These are phyloP conservation scores for Phylloscopus whistleri DNA, from an alignment of 2,113 vertebrate genomes.

Conservation along the genomic window DNA sequence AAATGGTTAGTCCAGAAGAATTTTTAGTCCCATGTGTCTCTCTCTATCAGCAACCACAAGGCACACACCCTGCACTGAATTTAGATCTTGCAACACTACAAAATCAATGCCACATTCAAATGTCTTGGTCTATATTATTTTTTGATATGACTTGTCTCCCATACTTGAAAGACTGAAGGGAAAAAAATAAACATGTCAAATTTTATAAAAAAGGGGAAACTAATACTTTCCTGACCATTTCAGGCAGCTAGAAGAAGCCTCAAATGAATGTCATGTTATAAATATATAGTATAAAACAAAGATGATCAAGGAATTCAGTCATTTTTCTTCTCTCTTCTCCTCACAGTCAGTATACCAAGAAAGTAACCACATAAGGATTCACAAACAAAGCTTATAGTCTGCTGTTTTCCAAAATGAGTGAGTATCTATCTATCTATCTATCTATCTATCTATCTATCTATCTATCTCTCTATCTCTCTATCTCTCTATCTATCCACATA, in stretches of 20 bases:
- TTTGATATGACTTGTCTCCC: background rate
- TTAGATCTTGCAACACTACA: background rate
- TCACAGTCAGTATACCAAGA: background rate
- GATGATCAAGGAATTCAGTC: background rate
- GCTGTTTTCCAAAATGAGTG: background rate
- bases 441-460: background rate
- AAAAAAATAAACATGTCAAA: background rate
- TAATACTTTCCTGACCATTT: background rate
- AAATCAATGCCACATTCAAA: background rate
- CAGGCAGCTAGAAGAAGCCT: background rate
- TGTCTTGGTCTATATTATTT: background rate
- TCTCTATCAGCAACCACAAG: background rate
- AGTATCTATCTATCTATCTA: background rate
- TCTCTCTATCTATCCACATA: background rate
- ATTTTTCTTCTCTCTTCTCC: background rate
- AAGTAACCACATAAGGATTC: background rate
- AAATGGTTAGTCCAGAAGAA: background rate
- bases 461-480: background rate
- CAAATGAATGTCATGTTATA: background rate
- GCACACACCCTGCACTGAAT: background rate
- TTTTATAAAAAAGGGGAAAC: background rate
- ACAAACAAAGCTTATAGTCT: background rate
- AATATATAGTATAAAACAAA: background rate
- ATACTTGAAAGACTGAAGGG: background rate
- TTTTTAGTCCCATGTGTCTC: background rate